Evolutionary conservation across 2,888 invertebrate genomes (phyloP).

Genomic region (Hanleya hanleyi): DNA sequence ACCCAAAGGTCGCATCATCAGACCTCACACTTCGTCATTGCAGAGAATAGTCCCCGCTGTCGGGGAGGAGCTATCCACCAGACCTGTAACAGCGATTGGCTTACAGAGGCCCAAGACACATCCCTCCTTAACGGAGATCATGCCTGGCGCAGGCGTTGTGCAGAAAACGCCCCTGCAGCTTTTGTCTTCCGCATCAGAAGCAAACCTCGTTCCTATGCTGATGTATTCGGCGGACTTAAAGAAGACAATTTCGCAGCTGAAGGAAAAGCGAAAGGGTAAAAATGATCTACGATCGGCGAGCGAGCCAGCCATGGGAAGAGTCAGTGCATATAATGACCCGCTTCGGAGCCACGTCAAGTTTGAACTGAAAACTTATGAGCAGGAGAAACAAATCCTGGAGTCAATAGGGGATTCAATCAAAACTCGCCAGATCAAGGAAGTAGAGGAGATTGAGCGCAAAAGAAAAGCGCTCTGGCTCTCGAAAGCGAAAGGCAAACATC

Average conservation of each 20-base stretch:
- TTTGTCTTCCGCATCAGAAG: constrained; percentile 51
- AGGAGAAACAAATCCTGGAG: constrained; percentile 57
- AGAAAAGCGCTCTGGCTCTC: constrained; percentile 60
- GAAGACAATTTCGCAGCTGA: constrained; percentile 47
- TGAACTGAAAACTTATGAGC: constrained; percentile 66
- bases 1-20: constrained; percentile 58
- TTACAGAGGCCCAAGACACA: not conserved
- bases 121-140: constrained; percentile 37
- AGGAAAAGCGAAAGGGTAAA: constrained; percentile 44
- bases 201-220: constrained; percentile 65
- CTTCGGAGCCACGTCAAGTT: constrained; percentile 65
- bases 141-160: constrained; percentile 47
- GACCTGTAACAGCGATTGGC: constrained; percentile 7
- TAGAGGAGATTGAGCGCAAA: constrained; percentile 52
- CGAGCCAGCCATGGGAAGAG: constrained; percentile 53
- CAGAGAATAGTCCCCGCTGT: not conserved
- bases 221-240: constrained; percentile 66
- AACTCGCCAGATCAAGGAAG: constrained; percentile 44
- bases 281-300: constrained; percentile 39
- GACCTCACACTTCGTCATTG: constrained; percentile 46
- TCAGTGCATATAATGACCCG: constrained; percentile 66
- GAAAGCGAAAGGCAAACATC: constrained; percentile 54
- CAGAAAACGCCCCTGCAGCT: constrained; percentile 30
- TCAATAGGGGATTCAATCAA: constrained; percentile 49
- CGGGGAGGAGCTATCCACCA: not conserved